Conservation (phyloP, 2,113 vertebrate genomes). For the Odocoileus hemionus region DNA sequence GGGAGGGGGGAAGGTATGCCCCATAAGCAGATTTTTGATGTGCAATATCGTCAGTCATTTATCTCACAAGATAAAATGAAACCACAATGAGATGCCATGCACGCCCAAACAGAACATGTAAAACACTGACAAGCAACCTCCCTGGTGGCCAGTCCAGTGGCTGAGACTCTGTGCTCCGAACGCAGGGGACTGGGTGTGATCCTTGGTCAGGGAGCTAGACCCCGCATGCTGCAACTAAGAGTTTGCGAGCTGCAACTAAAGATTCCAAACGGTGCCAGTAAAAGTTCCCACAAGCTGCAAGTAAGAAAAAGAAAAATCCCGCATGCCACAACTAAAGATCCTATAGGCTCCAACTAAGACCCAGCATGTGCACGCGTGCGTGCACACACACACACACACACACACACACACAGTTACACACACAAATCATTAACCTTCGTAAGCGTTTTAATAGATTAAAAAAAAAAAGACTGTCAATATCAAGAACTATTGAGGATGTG, state of each 20-base stretch:
- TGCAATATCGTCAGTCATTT: not conserved
- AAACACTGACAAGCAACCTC: not conserved
- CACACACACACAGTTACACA: not conserved
- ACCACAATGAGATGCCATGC: not conserved
- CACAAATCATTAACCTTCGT: not conserved
- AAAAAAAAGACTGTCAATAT: not conserved
- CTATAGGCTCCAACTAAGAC: not conserved
- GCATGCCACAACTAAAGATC: not conserved
- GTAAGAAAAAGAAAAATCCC: not conserved
- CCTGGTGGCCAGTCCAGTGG: not conserved
- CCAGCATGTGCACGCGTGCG: not conserved
- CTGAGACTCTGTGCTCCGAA: not conserved
- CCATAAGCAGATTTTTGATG: not conserved
- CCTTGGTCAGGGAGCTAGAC: not conserved
- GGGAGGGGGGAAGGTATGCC: not conserved
- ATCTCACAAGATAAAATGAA: conserved; percentile 4
- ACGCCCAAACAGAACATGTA: not conserved
- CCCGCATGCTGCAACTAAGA: not conserved
- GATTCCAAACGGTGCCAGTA: not conserved
- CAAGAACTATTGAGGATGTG: not conserved
- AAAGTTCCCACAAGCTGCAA: not conserved
- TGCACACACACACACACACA: not conserved
- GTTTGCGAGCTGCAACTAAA: not conserved
- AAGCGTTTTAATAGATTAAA: not conserved
- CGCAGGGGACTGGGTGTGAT: not conserved